These are phyloP conservation scores for Limanda limanda DNA, from an alignment of 2,113 vertebrate genomes.

Conservation along the genomic window DNA sequence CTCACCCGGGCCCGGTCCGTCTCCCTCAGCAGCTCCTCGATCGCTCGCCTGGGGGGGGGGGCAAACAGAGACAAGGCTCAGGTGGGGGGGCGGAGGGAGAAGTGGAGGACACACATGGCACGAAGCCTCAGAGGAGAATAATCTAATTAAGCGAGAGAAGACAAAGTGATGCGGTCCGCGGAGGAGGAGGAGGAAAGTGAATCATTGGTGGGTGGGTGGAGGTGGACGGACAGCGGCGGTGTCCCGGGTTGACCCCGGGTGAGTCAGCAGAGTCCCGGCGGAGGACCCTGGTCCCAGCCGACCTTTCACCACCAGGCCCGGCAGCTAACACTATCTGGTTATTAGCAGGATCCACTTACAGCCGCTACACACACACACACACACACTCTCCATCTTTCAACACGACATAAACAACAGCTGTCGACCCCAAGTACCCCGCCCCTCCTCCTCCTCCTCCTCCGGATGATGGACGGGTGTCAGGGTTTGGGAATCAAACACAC, in stretches of 20 bases:
- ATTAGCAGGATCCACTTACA: not conserved
- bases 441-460: too few species aligned
- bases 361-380: not conserved
- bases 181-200: slow-evolving; percentile 34
- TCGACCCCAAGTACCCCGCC: not conserved
- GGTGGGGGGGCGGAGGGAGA: slow-evolving; percentile 10
- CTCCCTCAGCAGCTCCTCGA: slow-evolving; percentile 95
- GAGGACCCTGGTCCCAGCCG: slow-evolving; percentile 19
- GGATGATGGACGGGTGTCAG: not conserved
- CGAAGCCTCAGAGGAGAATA: slow-evolving; percentile 21
- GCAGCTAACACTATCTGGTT: not conserved
- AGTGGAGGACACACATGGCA: not conserved
- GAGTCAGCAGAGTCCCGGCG: slow-evolving; percentile 42
- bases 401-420: slow-evolving; percentile 9
- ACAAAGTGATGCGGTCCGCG: slow-evolving; percentile 18
- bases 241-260: slow-evolving; percentile 67
- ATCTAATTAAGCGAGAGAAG: slow-evolving; percentile 44
- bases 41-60: slow-evolving; percentile 85
- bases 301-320: slow-evolving; percentile 38
- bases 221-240: slow-evolving; percentile 7
- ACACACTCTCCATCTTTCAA: not conserved
- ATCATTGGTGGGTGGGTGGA: slow-evolving; percentile 25
- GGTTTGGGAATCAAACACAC: not conserved
- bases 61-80: slow-evolving; percentile 29
- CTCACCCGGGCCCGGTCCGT: slow-evolving; percentile 92